Evolutionary conservation across 1,140 invertebrate species (phyloP).

Genomic region (Pseudachorutes palmiensis): DNA sequence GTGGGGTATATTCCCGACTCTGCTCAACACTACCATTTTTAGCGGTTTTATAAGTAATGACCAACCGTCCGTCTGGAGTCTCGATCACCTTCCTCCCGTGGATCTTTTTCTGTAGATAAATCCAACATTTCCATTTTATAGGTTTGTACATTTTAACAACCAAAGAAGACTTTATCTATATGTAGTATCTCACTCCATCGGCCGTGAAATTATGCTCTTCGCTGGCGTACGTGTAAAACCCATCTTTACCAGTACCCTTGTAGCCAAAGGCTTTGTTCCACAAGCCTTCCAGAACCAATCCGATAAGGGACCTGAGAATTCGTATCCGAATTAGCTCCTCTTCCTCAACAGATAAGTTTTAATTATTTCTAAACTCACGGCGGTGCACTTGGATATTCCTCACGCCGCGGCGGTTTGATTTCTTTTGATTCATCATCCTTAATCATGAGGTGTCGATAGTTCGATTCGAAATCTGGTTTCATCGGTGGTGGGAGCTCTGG

Average conservation of each 20-base stretch:
- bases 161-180: not conserved
- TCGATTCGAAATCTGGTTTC: too few relatives aligned
- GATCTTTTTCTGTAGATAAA: not conserved
- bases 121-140: not conserved
- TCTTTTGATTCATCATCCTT: too few relatives aligned
- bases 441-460: too few relatives aligned
- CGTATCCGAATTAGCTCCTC: too few relatives aligned
- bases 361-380: too few relatives aligned
- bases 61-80: not conserved
- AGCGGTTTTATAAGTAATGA: constrained; percentile 1
- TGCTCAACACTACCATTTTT: not conserved
- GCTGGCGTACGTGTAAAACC: not conserved
- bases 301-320: too few relatives aligned
- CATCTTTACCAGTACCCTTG: not conserved
- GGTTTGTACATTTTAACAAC: not conserved
- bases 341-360: too few relatives aligned
- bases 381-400: too few relatives aligned
- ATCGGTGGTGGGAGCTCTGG: too few relatives aligned
- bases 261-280: constrained; percentile 4
- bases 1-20: constrained; percentile 1
- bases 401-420: too few relatives aligned
- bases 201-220: not conserved
- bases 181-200: not conserved
- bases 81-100: not conserved
- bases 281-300: not conserved